Base-by-base conservation (phyloP, 2,888 invertebrate species). In the Carabus problematicus region DNA sequence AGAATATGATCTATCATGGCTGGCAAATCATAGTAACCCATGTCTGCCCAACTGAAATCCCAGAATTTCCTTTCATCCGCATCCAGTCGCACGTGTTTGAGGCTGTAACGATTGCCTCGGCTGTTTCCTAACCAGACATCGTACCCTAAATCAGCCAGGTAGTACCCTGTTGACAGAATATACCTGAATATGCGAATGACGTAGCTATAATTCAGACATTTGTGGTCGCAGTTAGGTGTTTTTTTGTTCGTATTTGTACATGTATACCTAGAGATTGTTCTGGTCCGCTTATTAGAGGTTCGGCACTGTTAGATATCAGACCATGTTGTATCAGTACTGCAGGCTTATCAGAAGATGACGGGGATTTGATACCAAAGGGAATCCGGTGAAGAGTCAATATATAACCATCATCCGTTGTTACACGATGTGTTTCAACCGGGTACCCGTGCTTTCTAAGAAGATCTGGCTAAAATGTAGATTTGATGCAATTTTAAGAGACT, bases 1-100 rank as follows among this genome's bases (percentile, higher is more conserved):
- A 91, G 80, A n/a, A 89, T 84, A 75, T 89, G 88, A 77, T 96
- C 91, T 52, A 97, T 89, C 83, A 90, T 91, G 0, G 91, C 86
- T 0, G 95, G 94, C 47, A 96, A 76, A 80, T 97, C 97, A 72
- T 84, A 86, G 67, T 85, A 80, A 0, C 91, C 93, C 78, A 95
- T 93, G 78, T 94, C 90, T 77, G 95, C 92, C 89, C 91, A 96
- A 70, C 78, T 86, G 77, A 80, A 82, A n/a, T 74, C 67, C 81
- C 81, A 82, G 72, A 79, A 82, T 39, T 77, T 58, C 0, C 76
- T 74, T 71, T 76, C 74, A 41, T 73, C 66, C 7, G 75, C 73
- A 49, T 74, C 62, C 9, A 79, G 74, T 8, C 76, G 79, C 4
- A 79, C 75, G 75, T 89, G 88, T 8, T 79, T 78, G 54, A 82